Conservation (phyloP, 2,113 vertebrate species). For the Falcunculus frontatus region DNA sequence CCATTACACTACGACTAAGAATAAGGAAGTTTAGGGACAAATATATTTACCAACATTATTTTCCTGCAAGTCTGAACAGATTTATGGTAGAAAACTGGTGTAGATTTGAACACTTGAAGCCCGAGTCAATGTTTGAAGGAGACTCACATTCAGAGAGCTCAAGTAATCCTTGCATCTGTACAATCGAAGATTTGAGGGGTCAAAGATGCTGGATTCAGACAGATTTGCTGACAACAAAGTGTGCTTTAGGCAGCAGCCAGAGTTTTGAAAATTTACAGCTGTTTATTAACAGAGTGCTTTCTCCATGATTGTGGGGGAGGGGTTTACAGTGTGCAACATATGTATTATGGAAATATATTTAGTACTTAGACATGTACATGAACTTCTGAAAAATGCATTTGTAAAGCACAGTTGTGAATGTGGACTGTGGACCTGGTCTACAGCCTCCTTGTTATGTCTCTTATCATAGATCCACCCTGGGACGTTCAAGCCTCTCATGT, state of each 20-base stretch:
- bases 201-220: not conserved
- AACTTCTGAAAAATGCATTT: not conserved
- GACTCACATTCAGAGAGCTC: not conserved
- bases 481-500: not conserved
- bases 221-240: not conserved
- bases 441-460: not conserved
- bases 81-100: not conserved
- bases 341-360: not conserved
- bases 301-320: not conserved
- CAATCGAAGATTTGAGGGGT: not conserved
- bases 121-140: not conserved
- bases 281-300: not conserved
- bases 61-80: not conserved
- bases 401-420: not conserved
- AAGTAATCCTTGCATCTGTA: not conserved
- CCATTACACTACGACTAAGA: accelerated
- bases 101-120: not conserved
- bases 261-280: not conserved
- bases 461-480: not conserved
- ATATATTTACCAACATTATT: not conserved
- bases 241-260: not conserved
- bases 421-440: not conserved
- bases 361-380: not conserved
- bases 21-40: not conserved
- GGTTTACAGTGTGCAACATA: not conserved